Conservation (phyloP, 2,797 vertebrate species). For the Carcharodon carcharias region DNA sequence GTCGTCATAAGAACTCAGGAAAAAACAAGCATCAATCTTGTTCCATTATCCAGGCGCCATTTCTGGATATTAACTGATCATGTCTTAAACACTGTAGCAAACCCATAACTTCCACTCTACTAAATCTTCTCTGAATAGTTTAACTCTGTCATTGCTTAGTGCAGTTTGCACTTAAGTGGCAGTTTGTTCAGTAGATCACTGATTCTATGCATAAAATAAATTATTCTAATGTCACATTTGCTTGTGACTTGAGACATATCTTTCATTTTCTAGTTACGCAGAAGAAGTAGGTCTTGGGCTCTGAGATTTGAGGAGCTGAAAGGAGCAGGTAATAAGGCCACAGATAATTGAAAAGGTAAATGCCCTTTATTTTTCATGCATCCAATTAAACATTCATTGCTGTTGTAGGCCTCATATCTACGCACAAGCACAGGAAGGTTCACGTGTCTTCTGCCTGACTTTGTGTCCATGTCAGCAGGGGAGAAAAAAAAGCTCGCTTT, state of each 20-base stretch:
- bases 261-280: not conserved
- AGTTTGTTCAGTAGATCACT: not conserved
- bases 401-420: not conserved
- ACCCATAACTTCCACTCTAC: not conserved
- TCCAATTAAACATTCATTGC: not conserved
- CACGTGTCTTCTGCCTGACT: not conserved
- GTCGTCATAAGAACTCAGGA: not conserved
- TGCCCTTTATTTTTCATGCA: not conserved
- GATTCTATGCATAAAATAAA: not conserved
- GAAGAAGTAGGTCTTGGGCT: not conserved
- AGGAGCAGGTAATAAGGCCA: not conserved
- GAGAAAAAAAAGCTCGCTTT: not conserved
- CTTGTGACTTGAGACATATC: not conserved
- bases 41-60: not conserved
- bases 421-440: not conserved
- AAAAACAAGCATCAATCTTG: not conserved
- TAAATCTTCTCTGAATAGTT: not conserved
- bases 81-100: not conserved
- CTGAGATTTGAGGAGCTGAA: not conserved
- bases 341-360: not conserved
- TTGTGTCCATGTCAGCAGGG: not conserved
- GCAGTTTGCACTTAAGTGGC: not conserved
- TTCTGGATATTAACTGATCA: not conserved
- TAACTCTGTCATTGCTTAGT: not conserved
- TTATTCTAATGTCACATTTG: not conserved